phyloP scores from a whole-genome alignment of 2,888 invertebrate species.

The Clunio marinus region DNA sequence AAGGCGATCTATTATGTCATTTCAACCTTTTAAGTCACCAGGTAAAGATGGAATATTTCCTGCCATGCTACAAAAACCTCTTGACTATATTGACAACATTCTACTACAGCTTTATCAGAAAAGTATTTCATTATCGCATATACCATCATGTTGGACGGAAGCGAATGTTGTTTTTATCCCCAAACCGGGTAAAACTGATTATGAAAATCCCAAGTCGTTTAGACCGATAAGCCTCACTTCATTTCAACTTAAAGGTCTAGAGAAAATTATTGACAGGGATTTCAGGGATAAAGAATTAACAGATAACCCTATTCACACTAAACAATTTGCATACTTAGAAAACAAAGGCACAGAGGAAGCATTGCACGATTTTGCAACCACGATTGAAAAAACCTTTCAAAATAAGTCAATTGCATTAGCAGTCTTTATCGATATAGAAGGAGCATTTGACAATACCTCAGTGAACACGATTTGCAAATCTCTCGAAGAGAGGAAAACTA shows the following conservation, averaged over 20 bases:
- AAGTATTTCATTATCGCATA: neutral
- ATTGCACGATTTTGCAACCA: neutral
- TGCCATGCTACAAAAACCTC: neutral
- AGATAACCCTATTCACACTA: constrained; percentile 25
- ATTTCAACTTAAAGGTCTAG: constrained; percentile 42
- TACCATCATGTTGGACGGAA: constrained; percentile 23
- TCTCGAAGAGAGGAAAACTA: neutral
- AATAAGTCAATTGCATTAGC: constrained; percentile 40
- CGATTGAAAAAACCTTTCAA: constrained; percentile 30
- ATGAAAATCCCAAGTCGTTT: constrained; percentile 40
- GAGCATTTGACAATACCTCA: constrained; percentile 42
- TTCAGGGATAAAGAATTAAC: constrained; percentile 38
- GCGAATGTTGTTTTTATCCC: constrained; percentile 40
- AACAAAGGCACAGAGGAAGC: constrained; percentile 40
- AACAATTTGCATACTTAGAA: constrained; percentile 41
- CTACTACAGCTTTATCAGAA: neutral
- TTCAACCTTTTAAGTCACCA: constrained; percentile 6
- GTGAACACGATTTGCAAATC: constrained; percentile 40
- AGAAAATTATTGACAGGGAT: constrained; percentile 42
- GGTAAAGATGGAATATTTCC: neutral
- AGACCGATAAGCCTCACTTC: constrained; percentile 42
- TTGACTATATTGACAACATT: neutral
- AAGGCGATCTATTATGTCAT: too few species aligned
- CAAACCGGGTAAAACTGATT: constrained; percentile 40
- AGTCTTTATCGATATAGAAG: constrained; percentile 43